Evolutionary conservation across 2,888 invertebrate species (phyloP).

Genomic region (Parelbella ahira): DNA sequence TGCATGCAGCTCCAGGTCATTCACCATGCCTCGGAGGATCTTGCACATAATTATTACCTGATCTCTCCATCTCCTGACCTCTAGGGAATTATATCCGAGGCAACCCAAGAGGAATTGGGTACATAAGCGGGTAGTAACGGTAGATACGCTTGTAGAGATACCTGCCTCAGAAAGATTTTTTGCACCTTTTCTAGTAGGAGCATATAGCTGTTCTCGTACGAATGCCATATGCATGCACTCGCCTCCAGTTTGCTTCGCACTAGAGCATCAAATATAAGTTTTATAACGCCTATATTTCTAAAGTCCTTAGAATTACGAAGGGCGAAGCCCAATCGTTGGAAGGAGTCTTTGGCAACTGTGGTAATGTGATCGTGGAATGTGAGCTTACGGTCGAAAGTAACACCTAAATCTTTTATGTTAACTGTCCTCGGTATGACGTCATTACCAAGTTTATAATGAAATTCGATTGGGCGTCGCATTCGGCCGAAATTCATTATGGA

Average conservation of each 20-base stretch:
- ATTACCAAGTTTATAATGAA: background rate
- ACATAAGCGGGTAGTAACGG: background rate
- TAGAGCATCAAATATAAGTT: background rate
- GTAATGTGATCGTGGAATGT: background rate
- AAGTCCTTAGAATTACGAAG: background rate
- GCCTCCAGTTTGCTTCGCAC: background rate
- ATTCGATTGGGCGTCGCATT: background rate
- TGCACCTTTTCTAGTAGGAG: background rate
- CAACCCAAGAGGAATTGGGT: background rate
- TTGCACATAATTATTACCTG: background rate
- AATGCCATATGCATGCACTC: background rate
- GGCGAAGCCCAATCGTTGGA: background rate
- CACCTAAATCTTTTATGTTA: background rate
- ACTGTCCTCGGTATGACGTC: background rate
- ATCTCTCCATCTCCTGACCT: background rate
- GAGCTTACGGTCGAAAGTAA: background rate
- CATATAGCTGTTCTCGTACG: background rate
- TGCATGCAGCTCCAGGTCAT: background rate
- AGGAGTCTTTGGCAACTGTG: background rate
- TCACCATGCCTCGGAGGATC: background rate
- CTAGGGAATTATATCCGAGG: background rate
- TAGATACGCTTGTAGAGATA: background rate
- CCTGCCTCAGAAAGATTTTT: background rate
- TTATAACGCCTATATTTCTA: background rate
- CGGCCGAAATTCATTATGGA: background rate